phyloP scores from a whole-genome alignment of 1,140 invertebrate species.

The Tyrophagus putrescentiae region DNA sequence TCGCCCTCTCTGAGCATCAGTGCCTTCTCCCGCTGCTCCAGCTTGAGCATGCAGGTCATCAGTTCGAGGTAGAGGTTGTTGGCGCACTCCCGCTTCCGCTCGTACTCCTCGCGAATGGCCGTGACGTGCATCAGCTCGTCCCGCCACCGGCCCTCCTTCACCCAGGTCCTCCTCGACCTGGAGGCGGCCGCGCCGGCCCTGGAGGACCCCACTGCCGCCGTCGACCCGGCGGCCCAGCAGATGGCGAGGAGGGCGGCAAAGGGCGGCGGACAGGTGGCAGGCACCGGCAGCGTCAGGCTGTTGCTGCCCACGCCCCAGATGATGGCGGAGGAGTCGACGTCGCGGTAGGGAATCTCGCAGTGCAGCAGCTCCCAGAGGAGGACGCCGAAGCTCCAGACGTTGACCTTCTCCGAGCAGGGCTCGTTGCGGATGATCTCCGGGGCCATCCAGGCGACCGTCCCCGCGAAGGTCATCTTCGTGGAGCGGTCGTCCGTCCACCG shows the following conservation, averaged over 20 bases:
- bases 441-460: conserved; percentile 84
- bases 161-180: conserved; percentile 41
- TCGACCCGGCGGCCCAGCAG: conserved; percentile 58
- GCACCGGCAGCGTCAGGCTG: conserved; percentile 74
- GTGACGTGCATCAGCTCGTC: conserved; percentile 73
- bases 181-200: conserved; percentile 57
- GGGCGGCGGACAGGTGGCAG: conserved; percentile 56
- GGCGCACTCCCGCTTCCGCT: conserved; percentile 75
- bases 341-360: conserved; percentile 87
- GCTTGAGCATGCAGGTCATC: conserved; percentile 59
- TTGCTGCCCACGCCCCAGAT: conserved; percentile 94
- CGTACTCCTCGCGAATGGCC: conserved; percentile 78
- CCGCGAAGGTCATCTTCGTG: conserved; percentile 91
- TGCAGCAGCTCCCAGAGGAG: conserved; percentile 93
- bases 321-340: conserved; percentile 87
- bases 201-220: no score
- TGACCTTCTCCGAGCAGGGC: conserved; percentile 35
- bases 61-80: conserved; percentile 84
- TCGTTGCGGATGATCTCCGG: conserved; percentile 95
- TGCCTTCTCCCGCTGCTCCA: conserved; percentile 70
- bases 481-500: conserved; percentile 80
- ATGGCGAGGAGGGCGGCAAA: conserved; percentile 64
- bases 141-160: conserved; percentile 42
- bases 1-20: conserved; percentile 42
- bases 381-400: conserved; percentile 60